Evolutionary conservation across 1,140 invertebrate species (phyloP), one percentile per base, ranked within the genome.

Genomic region (Drosophila funebris): DNA sequence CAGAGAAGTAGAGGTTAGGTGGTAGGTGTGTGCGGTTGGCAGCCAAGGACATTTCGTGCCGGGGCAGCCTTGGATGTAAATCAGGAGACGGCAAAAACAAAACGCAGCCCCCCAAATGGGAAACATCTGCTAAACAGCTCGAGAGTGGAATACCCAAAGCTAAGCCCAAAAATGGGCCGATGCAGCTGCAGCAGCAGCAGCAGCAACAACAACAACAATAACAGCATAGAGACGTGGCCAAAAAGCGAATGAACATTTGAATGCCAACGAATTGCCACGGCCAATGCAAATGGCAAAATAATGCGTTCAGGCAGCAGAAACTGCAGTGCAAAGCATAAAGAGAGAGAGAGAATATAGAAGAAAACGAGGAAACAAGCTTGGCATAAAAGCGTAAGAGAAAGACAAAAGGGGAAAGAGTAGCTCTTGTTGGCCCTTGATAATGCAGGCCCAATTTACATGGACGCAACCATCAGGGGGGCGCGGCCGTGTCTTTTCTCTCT

Each of bases 201-300:
- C 14, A 27, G 4, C n/a, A 29, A n/a, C n/a, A n/a, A n/a, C n/a
- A 41, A 31, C 18, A 13, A 56, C 3, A 41, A 22, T 18, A 56
- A 39, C 14, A 27, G 4, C n/a, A 29, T 46, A 46, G 1, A 64
- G 46, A 64, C 41, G 52, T 67, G 69, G 52, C 62, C 37, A 57
- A 71, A 71, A 70, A 31, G 13, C 53, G 9, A 46, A 36, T n/a
- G n/a, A n/a, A n/a, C n/a, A n/a, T n/a, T n/a, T n/a, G n/a, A n/a
- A n/a, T n/a, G n/a, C n/a, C n/a, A n/a, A n/a, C 27, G 56, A 31
- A 41, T 60, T 33, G 44, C 24, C 64, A 61, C 44, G 44, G 44
- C 56, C 44, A 68, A 64, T 50, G 36, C 61, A 54, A 72, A 72
- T 72, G 69, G 41, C 43, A 57, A 44, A 72, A 66, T 52, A 58